These are phyloP conservation scores for Spialia ferax DNA, from an alignment of 2,888 invertebrate genomes.

Conservation along the genomic window DNA sequence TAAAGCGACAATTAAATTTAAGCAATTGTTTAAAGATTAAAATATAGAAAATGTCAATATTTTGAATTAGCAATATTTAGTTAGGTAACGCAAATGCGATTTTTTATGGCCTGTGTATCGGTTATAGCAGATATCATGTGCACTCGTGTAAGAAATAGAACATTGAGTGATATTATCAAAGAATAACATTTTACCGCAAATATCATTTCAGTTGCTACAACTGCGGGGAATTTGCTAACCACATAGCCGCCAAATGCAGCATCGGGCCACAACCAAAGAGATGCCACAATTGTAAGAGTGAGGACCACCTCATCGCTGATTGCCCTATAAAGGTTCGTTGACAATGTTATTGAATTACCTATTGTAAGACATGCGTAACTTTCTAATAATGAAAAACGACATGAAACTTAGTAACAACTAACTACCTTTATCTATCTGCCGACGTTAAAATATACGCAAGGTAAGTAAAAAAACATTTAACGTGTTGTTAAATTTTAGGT, in stretches of 20 bases:
- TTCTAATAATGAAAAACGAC: too few species aligned
- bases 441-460: too few species aligned
- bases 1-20: too few species aligned
- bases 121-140: background rate
- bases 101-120: background rate
- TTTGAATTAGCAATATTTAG: too few species aligned
- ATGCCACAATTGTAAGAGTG: constrained; percentile 96
- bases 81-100: too few species aligned
- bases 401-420: too few species aligned
- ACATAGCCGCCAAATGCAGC: constrained; percentile 96
- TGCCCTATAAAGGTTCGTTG: constrained; percentile 89
- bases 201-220: constrained; percentile 92
- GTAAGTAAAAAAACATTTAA: too few species aligned
- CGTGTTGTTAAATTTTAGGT: constrained; percentile 58
- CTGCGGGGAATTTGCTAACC: constrained; percentile 97
- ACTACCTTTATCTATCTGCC: too few species aligned
- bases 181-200: background rate
- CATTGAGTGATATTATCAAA: background rate
- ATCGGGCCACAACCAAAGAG: constrained; percentile 96
- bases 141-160: background rate
- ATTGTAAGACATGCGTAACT: too few species aligned
- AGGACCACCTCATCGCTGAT: constrained; percentile 95
- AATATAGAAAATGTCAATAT: too few species aligned
- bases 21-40: too few species aligned
- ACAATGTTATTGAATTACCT: background rate